Conservation (phyloP, 2,113 vertebrate species). For the Larimichthys crocea region DNA sequence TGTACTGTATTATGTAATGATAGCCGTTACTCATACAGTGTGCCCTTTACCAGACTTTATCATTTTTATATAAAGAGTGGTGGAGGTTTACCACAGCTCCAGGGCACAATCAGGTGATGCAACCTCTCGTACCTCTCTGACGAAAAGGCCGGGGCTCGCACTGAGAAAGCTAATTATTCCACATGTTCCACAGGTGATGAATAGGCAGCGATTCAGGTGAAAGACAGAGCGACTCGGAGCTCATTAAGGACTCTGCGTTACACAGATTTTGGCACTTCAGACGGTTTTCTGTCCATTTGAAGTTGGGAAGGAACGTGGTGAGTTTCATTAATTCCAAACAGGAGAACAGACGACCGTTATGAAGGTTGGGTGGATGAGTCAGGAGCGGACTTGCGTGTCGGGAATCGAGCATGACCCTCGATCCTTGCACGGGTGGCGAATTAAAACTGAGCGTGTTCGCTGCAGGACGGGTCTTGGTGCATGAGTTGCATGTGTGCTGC, state of each 20-base stretch:
- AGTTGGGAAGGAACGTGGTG: constrained; percentile 54
- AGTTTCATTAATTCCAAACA: constrained; percentile 62
- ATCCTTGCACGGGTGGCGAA: constrained; percentile 21
- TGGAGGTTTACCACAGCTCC: constrained; percentile 26
- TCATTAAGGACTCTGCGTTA: constrained; percentile 62
- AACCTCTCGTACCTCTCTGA: constrained; percentile 50
- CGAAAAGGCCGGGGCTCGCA: constrained; percentile 38
- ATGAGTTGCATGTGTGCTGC: background rate
- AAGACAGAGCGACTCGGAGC: constrained; percentile 56
- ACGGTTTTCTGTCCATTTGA: constrained; percentile 71
- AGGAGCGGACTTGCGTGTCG: constrained; percentile 12
- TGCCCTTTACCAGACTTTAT: background rate
- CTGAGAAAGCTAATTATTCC: constrained; percentile 57
- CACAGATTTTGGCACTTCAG: constrained; percentile 65
- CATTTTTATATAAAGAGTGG: constrained; percentile 30
- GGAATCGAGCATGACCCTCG: constrained; percentile 19
- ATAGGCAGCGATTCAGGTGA: constrained; percentile 57
- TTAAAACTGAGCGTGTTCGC: constrained; percentile 35
- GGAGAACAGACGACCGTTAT: constrained; percentile 35
- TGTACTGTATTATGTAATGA: constrained; percentile 20
- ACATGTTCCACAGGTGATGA: constrained; percentile 68
- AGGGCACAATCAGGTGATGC: constrained; percentile 61
- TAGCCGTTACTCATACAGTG: constrained; percentile 1
- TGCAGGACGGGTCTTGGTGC: constrained; percentile 5
- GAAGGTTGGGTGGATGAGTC: constrained; percentile 33